phyloP scores from a whole-genome alignment of 2,888 invertebrate species.

The Ctena decussata region DNA sequence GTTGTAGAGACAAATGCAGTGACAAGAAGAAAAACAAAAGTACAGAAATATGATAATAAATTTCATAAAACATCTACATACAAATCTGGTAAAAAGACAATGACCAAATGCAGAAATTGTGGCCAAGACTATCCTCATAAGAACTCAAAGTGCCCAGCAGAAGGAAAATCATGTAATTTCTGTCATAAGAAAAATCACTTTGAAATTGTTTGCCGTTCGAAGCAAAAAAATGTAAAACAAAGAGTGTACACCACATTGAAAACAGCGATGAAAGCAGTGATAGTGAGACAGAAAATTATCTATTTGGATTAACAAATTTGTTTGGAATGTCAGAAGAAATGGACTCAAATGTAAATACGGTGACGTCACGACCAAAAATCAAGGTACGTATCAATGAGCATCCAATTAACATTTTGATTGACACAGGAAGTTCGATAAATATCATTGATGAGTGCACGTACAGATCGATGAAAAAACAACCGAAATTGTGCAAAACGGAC shows the following conservation, averaged over 20 bases:
- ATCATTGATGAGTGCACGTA: no score
- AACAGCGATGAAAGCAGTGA: neutral
- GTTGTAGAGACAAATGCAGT: neutral
- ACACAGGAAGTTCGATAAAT: neutral
- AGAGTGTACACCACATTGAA: no score
- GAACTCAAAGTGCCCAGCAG: no score
- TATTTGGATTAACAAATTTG: neutral
- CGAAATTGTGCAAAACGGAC: neutral
- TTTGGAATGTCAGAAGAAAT: no score
- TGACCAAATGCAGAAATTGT: neutral
- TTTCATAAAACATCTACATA: no score
- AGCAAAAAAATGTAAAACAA: neutral
- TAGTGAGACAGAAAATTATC: neutral
- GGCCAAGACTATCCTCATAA: neutral
- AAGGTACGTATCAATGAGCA: no score
- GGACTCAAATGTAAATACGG: no score
- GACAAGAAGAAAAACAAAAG: neutral
- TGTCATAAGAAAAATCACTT: no score
- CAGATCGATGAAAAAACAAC: no score
- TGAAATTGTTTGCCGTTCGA: neutral
- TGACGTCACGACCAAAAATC: no score
- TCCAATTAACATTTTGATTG: neutral
- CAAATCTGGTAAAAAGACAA: no score
- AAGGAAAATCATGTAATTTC: no score
- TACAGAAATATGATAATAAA: neutral